Conservation (phyloP, 2,113 vertebrate genomes). For the Austrofundulus limnaeus region DNA sequence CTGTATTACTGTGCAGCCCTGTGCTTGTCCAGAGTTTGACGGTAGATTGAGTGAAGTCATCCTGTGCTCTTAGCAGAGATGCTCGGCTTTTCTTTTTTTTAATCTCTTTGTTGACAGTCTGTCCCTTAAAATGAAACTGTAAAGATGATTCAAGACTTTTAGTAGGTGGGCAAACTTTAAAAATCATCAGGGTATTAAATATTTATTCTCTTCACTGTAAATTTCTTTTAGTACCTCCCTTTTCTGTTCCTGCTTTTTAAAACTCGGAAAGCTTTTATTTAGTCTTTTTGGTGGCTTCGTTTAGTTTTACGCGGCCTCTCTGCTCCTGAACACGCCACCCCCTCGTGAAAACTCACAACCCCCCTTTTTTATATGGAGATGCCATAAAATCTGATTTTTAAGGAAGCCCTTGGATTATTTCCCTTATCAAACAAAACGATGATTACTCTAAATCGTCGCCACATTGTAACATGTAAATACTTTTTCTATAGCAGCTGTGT, state of each 20-base stretch:
- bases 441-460: slow-evolving; percentile 39
- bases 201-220: slow-evolving; percentile 1
- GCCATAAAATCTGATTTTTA: slow-evolving; percentile 39
- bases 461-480: slow-evolving; percentile 72
- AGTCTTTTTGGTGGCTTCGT: too few species aligned
- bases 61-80: too few species aligned
- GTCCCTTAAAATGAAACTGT: too few species aligned
- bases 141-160: too few species aligned
- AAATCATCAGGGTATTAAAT: too few species aligned
- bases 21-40: too few species aligned
- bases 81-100: too few species aligned
- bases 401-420: slow-evolving; percentile 17
- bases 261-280: slow-evolving; percentile 6
- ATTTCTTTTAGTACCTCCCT: slow-evolving; percentile 23
- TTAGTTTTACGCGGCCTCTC: slow-evolving; percentile 19
- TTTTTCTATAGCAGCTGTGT: slow-evolving; percentile 73
- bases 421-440: slow-evolving; percentile 34
- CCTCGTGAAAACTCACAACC: slow-evolving; percentile 25
- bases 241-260: not conserved
- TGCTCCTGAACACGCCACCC: slow-evolving; percentile 28
- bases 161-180: too few species aligned
- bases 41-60: too few species aligned
- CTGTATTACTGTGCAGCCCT: too few species aligned
- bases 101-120: too few species aligned
- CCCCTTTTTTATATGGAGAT: slow-evolving; percentile 43